Evolutionary conservation across 2,113 vertebrate species (phyloP), one percentile per base, ranked within the genome.

Genomic region (Plecotus auritus): DNA sequence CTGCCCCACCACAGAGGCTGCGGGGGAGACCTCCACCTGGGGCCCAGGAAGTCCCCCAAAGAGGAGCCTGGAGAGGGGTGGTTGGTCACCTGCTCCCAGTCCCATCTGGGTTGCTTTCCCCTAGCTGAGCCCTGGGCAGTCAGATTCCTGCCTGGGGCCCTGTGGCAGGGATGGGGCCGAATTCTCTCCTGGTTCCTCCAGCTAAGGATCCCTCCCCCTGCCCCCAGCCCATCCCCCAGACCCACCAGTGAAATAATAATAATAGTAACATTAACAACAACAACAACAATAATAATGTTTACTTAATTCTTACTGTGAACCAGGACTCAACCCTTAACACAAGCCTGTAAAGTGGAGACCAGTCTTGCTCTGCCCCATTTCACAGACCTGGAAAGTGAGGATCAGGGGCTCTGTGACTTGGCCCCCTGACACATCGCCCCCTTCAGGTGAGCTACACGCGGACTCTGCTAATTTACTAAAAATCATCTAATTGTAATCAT

Each of bases 21-120:
- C 7, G 20, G 47, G 77, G 84, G 84, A 26, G 40, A 17, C 26
- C 2, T 51, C 42, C 91, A 66, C 89, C 90, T 94, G 95, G 93
- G 70, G 67, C 64, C 42, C 85, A 88, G 97, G 95, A 94, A 78
- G 22, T 26, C 3, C 0, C 84, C 90, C 96, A 95, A 93, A 96
- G 95, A 47, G 97, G 92, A 97, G 97, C 95, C 0, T 9, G 32
- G 83, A 69, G 78, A 80, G 81, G 23, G 77, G 61, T 69, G 5
- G 88, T 92, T 73, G 66, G 40, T 28, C 35, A 0, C 73, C n/a
- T 12, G 5, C 70, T 67, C 18, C 30, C 10, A 13, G n/a, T 1
- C 49, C 3, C 94, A 93, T 94, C 95, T 96, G 97, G 87, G 91
- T 45, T 35, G 9, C 67, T 69, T 92, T 84, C 13, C 54, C 35